phyloP scores from a whole-genome alignment of 2,113 vertebrate genomes.

The Dolichallabes microphthalmus region DNA sequence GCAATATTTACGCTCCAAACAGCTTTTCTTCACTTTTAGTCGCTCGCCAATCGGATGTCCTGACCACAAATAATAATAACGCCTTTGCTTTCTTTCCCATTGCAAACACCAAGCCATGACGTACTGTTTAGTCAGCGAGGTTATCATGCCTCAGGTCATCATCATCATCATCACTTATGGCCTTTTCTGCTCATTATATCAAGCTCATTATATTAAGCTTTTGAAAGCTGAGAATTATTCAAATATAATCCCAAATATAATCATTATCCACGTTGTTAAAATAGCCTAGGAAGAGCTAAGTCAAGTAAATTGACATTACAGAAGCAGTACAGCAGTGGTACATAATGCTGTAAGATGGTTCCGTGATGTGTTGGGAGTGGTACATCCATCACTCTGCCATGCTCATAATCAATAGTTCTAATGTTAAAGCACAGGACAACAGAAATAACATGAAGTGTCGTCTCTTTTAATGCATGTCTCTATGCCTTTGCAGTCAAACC shows the following conservation, averaged over 20 bases:
- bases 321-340: not conserved
- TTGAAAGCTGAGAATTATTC: not conserved
- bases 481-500: conserved; percentile 16
- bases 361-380: not conserved
- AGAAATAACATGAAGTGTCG: not conserved
- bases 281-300: not conserved
- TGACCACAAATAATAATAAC: not conserved
- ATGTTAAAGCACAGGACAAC: not conserved
- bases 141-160: not conserved
- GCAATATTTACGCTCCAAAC: not conserved
- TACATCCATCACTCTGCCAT: not conserved
- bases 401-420: not conserved
- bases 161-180: not conserved
- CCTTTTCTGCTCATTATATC: too few species aligned
- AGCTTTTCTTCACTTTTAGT: not conserved
- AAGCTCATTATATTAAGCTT: too few species aligned
- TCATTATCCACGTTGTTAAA: not conserved
- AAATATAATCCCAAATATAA: not conserved
- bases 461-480: not conserved
- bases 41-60: too few species aligned
- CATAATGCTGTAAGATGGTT: not conserved
- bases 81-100: not conserved
- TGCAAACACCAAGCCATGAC: not conserved
- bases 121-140: not conserved
- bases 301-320: not conserved